phyloP scores from a whole-genome alignment of 2,888 invertebrate genomes.

The Blastobasis lacticolella region DNA sequence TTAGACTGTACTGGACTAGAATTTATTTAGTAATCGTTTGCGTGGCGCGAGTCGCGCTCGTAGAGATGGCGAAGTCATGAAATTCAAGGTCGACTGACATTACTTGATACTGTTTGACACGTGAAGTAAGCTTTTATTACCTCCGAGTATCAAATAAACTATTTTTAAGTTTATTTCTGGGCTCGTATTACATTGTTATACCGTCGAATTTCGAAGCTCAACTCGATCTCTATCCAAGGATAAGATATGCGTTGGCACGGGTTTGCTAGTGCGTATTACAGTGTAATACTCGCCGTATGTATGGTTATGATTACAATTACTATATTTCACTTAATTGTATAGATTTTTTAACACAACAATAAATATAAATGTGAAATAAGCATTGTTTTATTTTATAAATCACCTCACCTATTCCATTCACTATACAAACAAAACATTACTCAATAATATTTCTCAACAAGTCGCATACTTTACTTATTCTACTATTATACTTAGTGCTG shows the following conservation, averaged over 20 bases:
- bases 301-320: conserved; percentile 63
- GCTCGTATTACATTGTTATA: conserved; percentile 41
- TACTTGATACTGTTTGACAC: conserved; percentile 64
- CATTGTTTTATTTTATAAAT: conserved; percentile 43
- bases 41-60: conserved; percentile 37
- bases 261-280: conserved; percentile 23
- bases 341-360: conserved; percentile 73
- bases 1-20: conserved; percentile 54
- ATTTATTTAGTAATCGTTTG: conserved; percentile 57
- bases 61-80: conserved; percentile 33
- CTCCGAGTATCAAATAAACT: conserved; percentile 72
- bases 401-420: not conserved
- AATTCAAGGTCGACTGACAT: conserved; percentile 57
- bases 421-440: conserved; percentile 17
- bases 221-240: conserved; percentile 15
- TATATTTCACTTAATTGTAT: conserved; percentile 72
- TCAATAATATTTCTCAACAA: conserved; percentile 42
- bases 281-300: conserved; percentile 47
- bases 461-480: conserved; percentile 37
- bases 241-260: conserved; percentile 5
- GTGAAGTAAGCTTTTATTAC: conserved; percentile 68
- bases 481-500: conserved; percentile 28
- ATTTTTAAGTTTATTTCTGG: conserved; percentile 55
- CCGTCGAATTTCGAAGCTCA: conserved; percentile 12
- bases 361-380: conserved; percentile 70